Conservation (phyloP, 2,113 vertebrate genomes). For the Monarcha castaneiventris region DNA sequence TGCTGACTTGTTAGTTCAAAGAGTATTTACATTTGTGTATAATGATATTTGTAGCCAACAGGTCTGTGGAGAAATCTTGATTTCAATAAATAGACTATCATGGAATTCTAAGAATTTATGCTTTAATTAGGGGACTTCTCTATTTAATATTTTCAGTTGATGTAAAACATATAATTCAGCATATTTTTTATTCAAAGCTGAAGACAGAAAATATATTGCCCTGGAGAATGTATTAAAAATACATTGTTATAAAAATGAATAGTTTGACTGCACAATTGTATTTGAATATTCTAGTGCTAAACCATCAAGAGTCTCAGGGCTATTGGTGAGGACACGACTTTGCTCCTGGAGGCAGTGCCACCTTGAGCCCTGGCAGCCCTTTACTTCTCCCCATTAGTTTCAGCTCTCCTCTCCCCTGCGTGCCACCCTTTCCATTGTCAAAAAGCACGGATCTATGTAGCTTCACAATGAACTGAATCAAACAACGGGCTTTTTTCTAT, state of each 20-base stretch:
- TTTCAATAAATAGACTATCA: not conserved
- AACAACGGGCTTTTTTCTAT: not conserved
- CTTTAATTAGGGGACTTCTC: not conserved
- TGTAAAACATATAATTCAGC: not conserved
- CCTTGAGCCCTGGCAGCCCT: not conserved
- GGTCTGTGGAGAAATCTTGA: not conserved
- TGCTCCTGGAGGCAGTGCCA: not conserved
- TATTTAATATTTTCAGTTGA: not conserved
- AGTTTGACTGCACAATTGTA: not conserved
- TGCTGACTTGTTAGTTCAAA: not conserved
- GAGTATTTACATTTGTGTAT: not conserved
- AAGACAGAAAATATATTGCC: not conserved
- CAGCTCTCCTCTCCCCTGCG: not conserved
- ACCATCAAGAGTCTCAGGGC: not conserved
- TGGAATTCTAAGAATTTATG: not conserved
- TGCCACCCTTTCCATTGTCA: not conserved
- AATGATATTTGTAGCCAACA: not conserved
- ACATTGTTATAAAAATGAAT: not conserved
- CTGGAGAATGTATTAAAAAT: constrained; percentile 12
- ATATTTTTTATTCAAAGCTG: not conserved
- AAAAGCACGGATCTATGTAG: not conserved
- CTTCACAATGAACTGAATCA: not conserved
- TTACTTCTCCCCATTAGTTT: not conserved
- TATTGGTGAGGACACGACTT: not conserved
- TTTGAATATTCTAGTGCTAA: not conserved